These are phyloP conservation scores for Callipepla californica DNA, from an alignment of 2,113 vertebrate genomes.

Conservation along the genomic window DNA sequence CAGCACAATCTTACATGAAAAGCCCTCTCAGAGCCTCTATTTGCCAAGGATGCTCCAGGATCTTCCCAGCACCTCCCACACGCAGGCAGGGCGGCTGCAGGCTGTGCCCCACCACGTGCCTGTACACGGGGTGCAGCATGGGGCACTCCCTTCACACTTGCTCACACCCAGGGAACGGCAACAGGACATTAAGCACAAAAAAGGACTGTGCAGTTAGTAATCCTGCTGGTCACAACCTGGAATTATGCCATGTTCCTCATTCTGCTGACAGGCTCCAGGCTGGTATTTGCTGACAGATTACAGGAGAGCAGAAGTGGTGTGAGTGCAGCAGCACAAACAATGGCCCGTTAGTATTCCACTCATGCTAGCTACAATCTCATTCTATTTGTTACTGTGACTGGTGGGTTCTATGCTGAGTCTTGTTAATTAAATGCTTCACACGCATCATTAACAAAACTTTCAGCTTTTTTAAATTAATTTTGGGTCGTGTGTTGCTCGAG, in stretches of 20 bases:
- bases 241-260: background rate
- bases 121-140: background rate
- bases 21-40: background rate
- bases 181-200: background rate
- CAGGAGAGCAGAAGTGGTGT: background rate
- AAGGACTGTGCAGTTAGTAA: background rate
- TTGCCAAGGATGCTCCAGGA: background rate
- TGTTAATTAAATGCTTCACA: background rate
- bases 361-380: background rate
- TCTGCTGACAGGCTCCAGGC: background rate
- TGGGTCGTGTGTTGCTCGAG: background rate
- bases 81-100: fast-evolving
- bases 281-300: background rate
- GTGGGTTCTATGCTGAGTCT: background rate
- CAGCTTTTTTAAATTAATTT: constrained; percentile 27
- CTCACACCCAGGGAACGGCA: background rate
- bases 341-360: background rate
- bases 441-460: constrained; percentile 33
- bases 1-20: background rate
- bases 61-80: background rate
- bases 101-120: background rate
- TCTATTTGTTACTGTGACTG: background rate
- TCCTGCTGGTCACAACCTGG: background rate
- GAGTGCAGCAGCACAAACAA: background rate
- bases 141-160: background rate